Evolutionary conservation across 2,888 invertebrate genomes (phyloP).

Genomic region (Diloba caeruleocephala): DNA sequence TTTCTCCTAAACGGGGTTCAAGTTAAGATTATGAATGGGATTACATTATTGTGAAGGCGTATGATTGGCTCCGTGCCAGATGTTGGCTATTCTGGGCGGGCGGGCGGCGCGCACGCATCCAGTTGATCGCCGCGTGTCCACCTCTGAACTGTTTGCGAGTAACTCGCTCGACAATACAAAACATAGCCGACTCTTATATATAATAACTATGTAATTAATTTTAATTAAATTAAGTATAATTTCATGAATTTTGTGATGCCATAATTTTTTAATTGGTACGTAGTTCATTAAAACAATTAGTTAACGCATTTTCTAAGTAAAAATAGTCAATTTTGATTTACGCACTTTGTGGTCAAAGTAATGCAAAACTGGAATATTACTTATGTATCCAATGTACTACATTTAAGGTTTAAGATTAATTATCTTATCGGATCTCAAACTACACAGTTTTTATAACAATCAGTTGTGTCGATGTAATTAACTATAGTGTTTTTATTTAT

Average conservation of each 20-base stretch:
- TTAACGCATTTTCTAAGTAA: too few species aligned
- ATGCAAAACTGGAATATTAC: too few species aligned
- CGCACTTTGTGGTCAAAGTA: constrained; percentile 6
- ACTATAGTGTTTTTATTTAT: constrained; percentile 58
- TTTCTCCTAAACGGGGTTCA: constrained; percentile 18
- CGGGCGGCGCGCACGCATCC: constrained; percentile 80
- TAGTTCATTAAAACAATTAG: too few species aligned
- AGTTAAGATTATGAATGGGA: constrained; percentile 77
- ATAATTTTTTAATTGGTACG: too few species aligned
- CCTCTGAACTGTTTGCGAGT: constrained; percentile 50
- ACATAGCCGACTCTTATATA: constrained; percentile 31
- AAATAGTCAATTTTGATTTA: constrained; percentile 6
- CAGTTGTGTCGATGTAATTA: constrained; percentile 51
- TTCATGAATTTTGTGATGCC: too few species aligned
- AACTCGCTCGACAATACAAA: constrained; percentile 40
- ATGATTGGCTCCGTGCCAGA: constrained; percentile 79
- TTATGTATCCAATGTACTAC: too few species aligned
- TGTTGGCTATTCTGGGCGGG: constrained; percentile 79
- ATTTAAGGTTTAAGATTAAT: constrained; percentile 16
- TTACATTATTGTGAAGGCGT: constrained; percentile 66
- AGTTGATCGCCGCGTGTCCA: constrained; percentile 77
- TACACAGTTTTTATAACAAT: constrained; percentile 28
- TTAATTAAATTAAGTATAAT: too few species aligned
- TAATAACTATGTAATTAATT: too few species aligned
- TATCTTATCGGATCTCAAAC: constrained; percentile 8